Conservation (phyloP, 1,140 invertebrate genomes). For the Meloidogyne floridensis region DNA sequence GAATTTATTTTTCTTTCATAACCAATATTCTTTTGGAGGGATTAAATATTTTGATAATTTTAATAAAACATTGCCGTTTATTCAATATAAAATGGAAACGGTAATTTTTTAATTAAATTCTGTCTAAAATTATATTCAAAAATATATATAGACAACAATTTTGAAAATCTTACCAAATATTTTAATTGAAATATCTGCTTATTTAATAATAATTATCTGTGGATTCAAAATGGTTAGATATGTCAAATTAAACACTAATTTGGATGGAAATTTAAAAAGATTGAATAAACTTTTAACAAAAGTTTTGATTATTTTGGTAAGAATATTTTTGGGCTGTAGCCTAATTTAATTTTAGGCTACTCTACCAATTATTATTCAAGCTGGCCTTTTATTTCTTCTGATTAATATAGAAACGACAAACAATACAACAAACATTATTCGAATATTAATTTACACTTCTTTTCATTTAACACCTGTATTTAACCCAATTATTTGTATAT, state of each 20-base stretch:
- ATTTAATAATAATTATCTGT: too few species aligned
- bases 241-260: background rate
- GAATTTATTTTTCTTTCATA: too few species aligned
- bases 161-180: too few species aligned
- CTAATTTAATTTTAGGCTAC: background rate
- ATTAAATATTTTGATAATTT: background rate
- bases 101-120: background rate
- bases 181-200: too few species aligned
- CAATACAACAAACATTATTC: background rate
- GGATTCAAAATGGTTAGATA: too few species aligned
- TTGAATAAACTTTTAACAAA: constrained; percentile 1
- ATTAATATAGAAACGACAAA: background rate
- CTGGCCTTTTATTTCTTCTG: background rate
- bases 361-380: background rate
- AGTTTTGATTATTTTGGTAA: background rate
- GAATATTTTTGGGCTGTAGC: too few species aligned
- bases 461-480: background rate
- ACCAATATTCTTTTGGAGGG: too few species aligned
- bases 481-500: background rate
- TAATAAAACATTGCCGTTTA: background rate
- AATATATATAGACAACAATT: too few species aligned
- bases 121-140: too few species aligned
- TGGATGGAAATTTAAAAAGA: background rate
- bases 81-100: background rate
- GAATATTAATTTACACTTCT: background rate